Conservation (phyloP, 2,113 vertebrate species). For the Crotalus helleri region DNA sequence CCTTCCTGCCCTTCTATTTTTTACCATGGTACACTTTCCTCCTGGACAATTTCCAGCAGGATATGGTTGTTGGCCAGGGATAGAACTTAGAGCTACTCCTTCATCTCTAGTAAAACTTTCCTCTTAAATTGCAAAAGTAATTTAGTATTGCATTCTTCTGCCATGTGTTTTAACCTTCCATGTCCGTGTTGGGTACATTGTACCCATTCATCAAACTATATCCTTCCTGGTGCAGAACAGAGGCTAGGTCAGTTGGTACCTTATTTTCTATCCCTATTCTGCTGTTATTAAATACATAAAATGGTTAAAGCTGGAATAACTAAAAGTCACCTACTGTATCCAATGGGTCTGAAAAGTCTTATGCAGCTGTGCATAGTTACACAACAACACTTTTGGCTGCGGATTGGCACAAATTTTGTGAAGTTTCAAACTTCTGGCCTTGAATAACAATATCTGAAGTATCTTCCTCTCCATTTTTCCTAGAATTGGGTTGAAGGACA, state of each 20-base stretch:
- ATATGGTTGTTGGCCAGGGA: background rate
- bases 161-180: background rate
- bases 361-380: background rate
- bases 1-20: background rate
- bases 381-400: background rate
- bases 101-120: background rate
- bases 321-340: background rate
- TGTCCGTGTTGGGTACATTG: background rate
- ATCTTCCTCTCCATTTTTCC: background rate
- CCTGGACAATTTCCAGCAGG: background rate
- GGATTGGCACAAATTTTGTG: background rate
- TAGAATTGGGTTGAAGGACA: background rate
- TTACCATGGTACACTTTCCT: background rate
- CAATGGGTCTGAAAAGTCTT: background rate
- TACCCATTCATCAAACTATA: background rate
- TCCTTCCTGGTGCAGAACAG: background rate
- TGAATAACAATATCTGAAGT: background rate
- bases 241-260: background rate
- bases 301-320: background rate
- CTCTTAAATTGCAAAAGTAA: background rate
- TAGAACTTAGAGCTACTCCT: background rate
- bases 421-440: background rate
- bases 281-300: background rate
- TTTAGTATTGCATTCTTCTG: background rate
- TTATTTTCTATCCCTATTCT: background rate